Conservation (phyloP, 2,888 invertebrate species). For the Cephonodes hylas region DNA sequence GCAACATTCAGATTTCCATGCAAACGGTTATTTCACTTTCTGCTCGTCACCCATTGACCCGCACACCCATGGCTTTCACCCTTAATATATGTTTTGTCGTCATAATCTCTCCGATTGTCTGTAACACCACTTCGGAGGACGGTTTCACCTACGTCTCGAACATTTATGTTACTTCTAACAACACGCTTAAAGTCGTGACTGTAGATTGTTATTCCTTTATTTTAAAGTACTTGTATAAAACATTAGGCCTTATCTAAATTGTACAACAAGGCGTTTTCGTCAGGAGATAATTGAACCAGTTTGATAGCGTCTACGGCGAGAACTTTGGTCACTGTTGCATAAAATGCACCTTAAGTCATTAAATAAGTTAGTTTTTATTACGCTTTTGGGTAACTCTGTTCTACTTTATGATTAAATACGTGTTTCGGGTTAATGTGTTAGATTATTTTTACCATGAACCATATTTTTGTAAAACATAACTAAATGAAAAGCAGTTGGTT, state of each 20-base stretch:
- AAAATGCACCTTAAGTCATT: constrained; percentile 1
- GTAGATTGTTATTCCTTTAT: constrained; percentile 26
- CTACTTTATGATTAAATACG: background rate
- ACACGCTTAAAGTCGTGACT: constrained; percentile 38
- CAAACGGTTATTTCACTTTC: constrained; percentile 10
- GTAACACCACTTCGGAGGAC: constrained; percentile 7
- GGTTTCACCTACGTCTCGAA: background rate
- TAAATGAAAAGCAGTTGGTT: background rate
- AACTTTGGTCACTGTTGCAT: constrained; percentile 1
- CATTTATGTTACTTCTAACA: constrained; percentile 39
- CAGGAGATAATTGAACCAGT: constrained; percentile 9
- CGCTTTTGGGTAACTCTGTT: background rate
- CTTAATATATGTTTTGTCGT: constrained; percentile 27
- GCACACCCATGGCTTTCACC: constrained; percentile 32
- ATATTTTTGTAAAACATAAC: background rate
- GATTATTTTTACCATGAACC: background rate
- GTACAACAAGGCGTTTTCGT: constrained; percentile 25
- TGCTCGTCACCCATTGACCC: constrained; percentile 7
- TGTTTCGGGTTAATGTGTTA: background rate
- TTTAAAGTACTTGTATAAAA: constrained; percentile 39
- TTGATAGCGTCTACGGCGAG: constrained; percentile 4
- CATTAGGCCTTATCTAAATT: constrained; percentile 44
- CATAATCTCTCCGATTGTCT: constrained; percentile 14
- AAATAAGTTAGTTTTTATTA: background rate
- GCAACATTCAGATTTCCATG: constrained; percentile 1